Evolutionary conservation across 2,113 vertebrate species (phyloP), one percentile per base, ranked within the genome.

Genomic region (Polypterus senegalus): DNA sequence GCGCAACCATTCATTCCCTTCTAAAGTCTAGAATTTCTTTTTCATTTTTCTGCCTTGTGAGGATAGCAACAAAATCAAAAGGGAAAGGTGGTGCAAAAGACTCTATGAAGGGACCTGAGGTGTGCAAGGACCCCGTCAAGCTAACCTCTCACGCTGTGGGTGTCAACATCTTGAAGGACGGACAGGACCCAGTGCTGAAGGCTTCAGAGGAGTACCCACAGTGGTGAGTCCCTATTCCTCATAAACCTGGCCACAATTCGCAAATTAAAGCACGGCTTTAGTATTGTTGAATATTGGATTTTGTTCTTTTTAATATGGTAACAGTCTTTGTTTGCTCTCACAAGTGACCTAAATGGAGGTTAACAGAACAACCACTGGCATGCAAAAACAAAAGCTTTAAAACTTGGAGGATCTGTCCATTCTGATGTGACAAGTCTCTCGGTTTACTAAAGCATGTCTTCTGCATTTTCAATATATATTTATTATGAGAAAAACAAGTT

Each of bases 101-200:
- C 46, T 82, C n/a, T 1, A 49, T 83, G n/a, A 83, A 86, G 67
- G 91, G 80, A 9, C 92, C 94, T 0, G 91, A 94, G 3, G 83
- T 96, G 56, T 97, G 93, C 71, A 93, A 79, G 9, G 93, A 98
- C 66, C 83, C 93, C 0, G 10, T 65, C 5, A 73, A 48, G 70
- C 87, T 98, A 4, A 76, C 86, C 46, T 78, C 88, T 0, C 60
- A 92, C 0, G 92, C 92, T 65, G 84, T 96, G 63, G 94, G 95
- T 0, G 88, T 81, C 43, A 97, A 94, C 60, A 88, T 95, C 70
- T 86, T 85, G 62, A 94, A 93, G 67, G 78, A 89, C 4, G 90
- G 93, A 5, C 84, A 85, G 0, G 92, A 97, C 45, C 91, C 95
- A 58, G 70, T 67, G 47, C 76, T 98, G 63, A 91, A 88, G 69